These are phyloP conservation scores for Geotrypetes seraphini DNA, from an alignment of 2,797 vertebrate species.

Conservation along the genomic window DNA sequence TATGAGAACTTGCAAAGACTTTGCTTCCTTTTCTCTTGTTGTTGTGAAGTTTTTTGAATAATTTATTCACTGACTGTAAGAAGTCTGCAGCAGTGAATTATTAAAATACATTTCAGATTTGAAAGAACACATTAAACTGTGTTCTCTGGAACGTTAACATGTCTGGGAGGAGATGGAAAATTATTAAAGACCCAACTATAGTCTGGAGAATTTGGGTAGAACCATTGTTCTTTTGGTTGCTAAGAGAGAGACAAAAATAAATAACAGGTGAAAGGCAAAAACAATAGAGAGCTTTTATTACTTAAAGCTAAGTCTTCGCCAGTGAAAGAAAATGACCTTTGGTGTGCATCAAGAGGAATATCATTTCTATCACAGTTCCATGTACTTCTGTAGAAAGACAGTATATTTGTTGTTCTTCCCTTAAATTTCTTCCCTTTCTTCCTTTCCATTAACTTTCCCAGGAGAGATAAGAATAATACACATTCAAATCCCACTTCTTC, in stretches of 20 bases:
- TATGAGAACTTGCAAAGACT: too few species aligned
- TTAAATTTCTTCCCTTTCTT: background rate
- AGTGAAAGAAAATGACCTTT: constrained; percentile 19
- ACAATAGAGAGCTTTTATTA: constrained; percentile 31
- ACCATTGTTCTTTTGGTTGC: background rate
- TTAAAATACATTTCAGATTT: constrained; percentile 32
- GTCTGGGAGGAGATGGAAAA: background rate
- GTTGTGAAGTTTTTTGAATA: constrained; percentile 39
- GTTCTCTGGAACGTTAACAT: constrained; percentile 29
- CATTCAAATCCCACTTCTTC: background rate
- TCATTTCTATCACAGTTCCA: constrained; percentile 12
- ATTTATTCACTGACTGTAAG: constrained; percentile 42
- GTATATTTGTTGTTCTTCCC: background rate
- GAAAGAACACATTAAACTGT: constrained; percentile 35
- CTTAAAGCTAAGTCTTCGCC: constrained; percentile 17
- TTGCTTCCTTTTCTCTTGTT: too few species aligned
- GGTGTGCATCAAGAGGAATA: constrained; percentile 24
- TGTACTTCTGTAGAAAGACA: background rate
- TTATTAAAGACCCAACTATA: too few species aligned
- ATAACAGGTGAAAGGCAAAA: constrained; percentile 2
- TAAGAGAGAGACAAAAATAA: constrained; percentile 1
- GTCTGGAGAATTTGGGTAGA: background rate
- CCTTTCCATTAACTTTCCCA: too few species aligned
- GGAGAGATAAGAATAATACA: background rate
- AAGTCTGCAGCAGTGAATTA: constrained; percentile 37